Evolutionary conservation across 2,113 vertebrate species (phyloP), one percentile per base, ranked within the genome.

Genomic region (Pantherophis guttatus): DNA sequence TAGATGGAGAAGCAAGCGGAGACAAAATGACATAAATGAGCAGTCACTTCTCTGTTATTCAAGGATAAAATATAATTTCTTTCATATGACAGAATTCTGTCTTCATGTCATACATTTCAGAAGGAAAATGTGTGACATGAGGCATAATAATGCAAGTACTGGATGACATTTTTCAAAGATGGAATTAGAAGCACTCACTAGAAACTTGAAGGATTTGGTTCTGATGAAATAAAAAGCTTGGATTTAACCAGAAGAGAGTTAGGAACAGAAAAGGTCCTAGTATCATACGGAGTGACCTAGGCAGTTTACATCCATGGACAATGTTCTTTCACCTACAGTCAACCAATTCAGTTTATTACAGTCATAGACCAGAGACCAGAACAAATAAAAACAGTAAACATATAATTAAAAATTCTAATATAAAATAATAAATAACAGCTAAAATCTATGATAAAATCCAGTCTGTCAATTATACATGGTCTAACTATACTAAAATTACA

Each of bases 31-130:
- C 93, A 95, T 1, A 95, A 33, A 85, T 50, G 50, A 95, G 85
- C 90, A 94, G 86, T 93, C 0, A 95, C 93, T 97, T 93, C 88
- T 94, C 95, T 93, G 91, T 81, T 96, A 94, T 95, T 95, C 91
- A 94, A 54, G 90, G 90, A 90, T 9, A 29, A 95, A 94, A 94
- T 59, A 81, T 90, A 85, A 94, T 92, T 94, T 95, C 91, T 58
- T 44, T 33, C 91, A 95, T 23, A 85, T 54, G 86, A 96, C 93
- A 81, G 58, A 95, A 94, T 94, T 94, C 21, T 91, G 33, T 92
- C 86, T 85, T 52, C 8, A 23, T 50, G 86, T 92, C 93, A 94
- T 39, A 89, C 50, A 93, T 95, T 94, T 95, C 90, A 90, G 89
- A 93, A 91, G 53, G 13, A 95, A 93, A 81, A 81, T 81, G 91